phyloP scores from a whole-genome alignment of 2,113 vertebrate species.

The Solea solea region DNA sequence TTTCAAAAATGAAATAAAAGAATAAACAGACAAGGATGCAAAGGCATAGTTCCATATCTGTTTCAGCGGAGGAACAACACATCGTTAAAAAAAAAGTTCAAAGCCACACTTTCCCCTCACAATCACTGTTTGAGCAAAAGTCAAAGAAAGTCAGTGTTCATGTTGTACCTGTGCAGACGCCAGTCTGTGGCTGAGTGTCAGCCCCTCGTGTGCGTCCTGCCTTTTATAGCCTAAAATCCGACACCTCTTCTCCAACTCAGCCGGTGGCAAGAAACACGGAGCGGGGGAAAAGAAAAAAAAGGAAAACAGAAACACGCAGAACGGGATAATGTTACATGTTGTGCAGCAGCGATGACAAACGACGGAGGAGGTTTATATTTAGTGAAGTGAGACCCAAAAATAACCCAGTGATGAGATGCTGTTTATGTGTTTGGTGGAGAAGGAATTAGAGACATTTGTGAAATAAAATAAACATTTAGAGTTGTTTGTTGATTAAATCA shows the following conservation, averaged over 20 bases:
- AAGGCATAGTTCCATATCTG: no score
- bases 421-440: no score
- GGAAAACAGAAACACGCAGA: not conserved
- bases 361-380: slow-evolving; percentile 76
- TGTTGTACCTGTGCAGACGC: slow-evolving; percentile 43
- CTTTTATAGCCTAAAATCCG: slow-evolving; percentile 80
- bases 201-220: slow-evolving; percentile 45
- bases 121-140: not conserved
- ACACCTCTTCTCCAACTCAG: slow-evolving; percentile 60
- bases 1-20: not conserved
- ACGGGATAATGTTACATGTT: slow-evolving; percentile 71
- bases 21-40: not conserved
- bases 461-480: no score
- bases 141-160: not conserved
- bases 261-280: slow-evolving; percentile 1
- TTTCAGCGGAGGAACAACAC: not conserved
- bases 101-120: no score
- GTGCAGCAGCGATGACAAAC: slow-evolving; percentile 80
- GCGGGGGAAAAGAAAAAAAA: not conserved
- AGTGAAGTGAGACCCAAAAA: slow-evolving; percentile 74
- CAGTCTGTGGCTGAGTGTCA: slow-evolving; percentile 52
- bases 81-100: no score
- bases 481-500: no score
- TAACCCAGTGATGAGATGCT: slow-evolving; percentile 13
- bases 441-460: no score